Evolutionary conservation across 2,797 vertebrate species (phyloP).

Genomic region (Pipistrellus pygmaeus): DNA sequence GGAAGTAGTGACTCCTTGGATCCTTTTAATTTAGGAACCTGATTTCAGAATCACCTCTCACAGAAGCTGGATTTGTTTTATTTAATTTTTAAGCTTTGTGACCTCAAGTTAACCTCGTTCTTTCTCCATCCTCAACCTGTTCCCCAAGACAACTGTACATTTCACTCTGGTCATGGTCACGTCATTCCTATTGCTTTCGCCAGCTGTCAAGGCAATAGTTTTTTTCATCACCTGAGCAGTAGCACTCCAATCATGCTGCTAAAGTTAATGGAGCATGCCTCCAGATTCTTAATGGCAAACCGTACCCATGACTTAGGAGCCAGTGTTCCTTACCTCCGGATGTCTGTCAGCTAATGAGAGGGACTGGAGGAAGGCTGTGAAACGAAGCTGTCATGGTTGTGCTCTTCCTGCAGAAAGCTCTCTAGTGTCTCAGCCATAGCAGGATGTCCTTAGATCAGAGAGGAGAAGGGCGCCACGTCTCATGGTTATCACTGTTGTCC

Average conservation of each 20-base stretch:
- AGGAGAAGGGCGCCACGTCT: not conserved
- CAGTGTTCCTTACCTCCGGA: not conserved
- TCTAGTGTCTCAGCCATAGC: not conserved
- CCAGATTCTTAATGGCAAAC: slow-evolving; percentile 2
- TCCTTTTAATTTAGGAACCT: slow-evolving; percentile 26
- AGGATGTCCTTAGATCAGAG: not conserved
- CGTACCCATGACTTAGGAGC: not conserved
- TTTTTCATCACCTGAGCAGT: slow-evolving; percentile 44
- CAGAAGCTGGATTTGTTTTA: slow-evolving; percentile 29
- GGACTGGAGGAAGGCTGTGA: slow-evolving; percentile 35
- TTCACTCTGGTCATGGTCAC: slow-evolving; percentile 41
- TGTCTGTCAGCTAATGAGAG: slow-evolving; percentile 13
- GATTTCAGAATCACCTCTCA: slow-evolving; percentile 39
- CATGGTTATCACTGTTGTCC: not conserved
- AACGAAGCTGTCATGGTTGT: not conserved
- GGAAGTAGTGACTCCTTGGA: not conserved
- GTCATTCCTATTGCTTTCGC: not conserved
- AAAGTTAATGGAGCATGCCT: not conserved
- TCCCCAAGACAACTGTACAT: not conserved
- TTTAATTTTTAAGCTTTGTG: slow-evolving; percentile 53
- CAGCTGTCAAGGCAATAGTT: not conserved
- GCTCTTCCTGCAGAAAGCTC: not conserved
- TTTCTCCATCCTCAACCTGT: not conserved
- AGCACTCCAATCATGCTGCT: not conserved
- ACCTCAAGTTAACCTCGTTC: slow-evolving; percentile 36